A percentile compares a stretch with the other conserved stretches of the same genome.
Conservation (phyloP, 2,113 vertebrate species). For the Percina caprodes region DNA sequence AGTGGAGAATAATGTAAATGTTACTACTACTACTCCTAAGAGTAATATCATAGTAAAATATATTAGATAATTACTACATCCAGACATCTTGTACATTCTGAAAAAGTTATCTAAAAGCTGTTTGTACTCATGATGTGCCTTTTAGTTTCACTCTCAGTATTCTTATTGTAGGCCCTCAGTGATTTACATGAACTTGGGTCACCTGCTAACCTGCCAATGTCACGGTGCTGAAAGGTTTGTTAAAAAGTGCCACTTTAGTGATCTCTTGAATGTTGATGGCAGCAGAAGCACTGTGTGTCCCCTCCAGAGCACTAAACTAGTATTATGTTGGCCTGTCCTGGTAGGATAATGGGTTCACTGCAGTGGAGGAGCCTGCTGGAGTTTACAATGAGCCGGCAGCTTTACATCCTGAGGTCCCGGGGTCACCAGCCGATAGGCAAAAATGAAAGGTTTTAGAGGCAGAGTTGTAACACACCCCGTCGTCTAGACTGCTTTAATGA, state of each 20-base stretch:
- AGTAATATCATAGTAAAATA: not conserved
- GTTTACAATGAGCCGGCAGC: conserved; percentile 56
- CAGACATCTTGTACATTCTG: not conserved
- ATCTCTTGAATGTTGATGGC: conserved; percentile 31
- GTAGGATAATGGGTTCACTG: conserved; percentile 47
- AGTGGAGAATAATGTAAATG: not conserved
- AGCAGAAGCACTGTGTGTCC: not conserved
- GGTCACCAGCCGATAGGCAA: conserved; percentile 75
- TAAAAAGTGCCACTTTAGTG: conserved; percentile 40
- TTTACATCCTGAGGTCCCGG: conserved; percentile 71
- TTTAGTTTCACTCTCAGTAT: not conserved
- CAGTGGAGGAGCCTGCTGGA: conserved; percentile 37
- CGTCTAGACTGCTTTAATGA: conserved; percentile 85
- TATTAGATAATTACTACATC: not conserved
- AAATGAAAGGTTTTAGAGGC: conserved; percentile 77
- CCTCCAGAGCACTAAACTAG: conserved; percentile 35
- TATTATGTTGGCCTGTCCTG: conserved; percentile 21
- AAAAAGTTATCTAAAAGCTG: not conserved
- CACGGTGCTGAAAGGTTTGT: conserved; percentile 38
- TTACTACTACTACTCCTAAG: not conserved
- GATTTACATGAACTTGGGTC: conserved; percentile 28
- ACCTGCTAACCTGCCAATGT: conserved; percentile 45
- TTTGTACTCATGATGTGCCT: not conserved
- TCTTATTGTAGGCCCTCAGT: not conserved
- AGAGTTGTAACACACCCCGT: conserved; percentile 70